Conservation (phyloP, 2,113 vertebrate genomes). For the Nicator chloris region DNA sequence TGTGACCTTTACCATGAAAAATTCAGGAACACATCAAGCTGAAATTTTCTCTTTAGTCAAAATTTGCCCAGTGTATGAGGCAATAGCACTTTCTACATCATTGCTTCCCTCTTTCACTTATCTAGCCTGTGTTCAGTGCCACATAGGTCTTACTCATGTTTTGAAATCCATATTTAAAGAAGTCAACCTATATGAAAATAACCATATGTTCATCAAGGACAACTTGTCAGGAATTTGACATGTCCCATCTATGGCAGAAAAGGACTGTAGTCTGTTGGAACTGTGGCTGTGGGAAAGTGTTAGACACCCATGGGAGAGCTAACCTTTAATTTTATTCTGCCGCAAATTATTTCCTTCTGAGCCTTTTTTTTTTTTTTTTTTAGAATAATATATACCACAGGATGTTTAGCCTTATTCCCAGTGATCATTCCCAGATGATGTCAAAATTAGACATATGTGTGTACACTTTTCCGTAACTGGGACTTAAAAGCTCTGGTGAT, state of each 20-base stretch:
- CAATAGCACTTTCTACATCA: neutral
- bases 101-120: neutral
- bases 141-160: neutral
- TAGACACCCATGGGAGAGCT: neutral
- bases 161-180: neutral
- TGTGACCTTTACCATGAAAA: neutral
- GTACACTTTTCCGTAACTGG: neutral
- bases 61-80: neutral
- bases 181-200: neutral
- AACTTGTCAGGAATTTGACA: neutral
- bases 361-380: neutral
- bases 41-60: neutral
- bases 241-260: neutral
- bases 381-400: neutral
- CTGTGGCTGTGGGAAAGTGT: neutral
- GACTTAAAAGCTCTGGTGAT: neutral
- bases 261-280: neutral
- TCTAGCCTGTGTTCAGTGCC: neutral
- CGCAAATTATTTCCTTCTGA: slow-evolving; percentile 18
- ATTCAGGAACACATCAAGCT: neutral
- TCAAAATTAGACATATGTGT: neutral
- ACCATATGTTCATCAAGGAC: neutral
- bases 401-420: neutral
- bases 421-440: slow-evolving; percentile 6
- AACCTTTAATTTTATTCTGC: neutral